These are phyloP conservation scores for Xiphophorus birchmanni DNA, from an alignment of 2,797 vertebrate species.

Conservation along the genomic window DNA sequence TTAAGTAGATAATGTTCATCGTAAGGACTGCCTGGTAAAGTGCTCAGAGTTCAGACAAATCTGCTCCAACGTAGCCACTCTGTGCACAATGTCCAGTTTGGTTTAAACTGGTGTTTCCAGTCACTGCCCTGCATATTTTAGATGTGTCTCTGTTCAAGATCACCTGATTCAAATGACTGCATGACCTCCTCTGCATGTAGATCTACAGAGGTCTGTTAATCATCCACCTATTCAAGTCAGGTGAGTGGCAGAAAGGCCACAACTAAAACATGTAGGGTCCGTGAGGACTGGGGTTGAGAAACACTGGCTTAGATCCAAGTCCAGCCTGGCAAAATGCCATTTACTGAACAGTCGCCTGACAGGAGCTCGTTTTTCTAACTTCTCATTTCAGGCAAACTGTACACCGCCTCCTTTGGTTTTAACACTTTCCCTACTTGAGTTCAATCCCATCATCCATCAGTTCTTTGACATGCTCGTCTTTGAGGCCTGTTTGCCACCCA, in stretches of 20 bases:
- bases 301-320: not conserved
- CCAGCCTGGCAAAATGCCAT: not conserved
- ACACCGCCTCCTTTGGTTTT: not conserved
- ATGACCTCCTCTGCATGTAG: too few species aligned
- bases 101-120: not conserved
- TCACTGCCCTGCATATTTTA: too few species aligned
- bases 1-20: not conserved
- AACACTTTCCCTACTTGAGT: slow-evolving; percentile 4
- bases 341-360: not conserved
- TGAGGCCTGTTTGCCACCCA: slow-evolving; percentile 11
- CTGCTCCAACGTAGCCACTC: not conserved
- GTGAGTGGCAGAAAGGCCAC: too few species aligned
- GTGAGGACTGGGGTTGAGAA: too few species aligned
- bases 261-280: too few species aligned
- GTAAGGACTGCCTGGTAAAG: not conserved
- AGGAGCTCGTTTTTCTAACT: not conserved
- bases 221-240: too few species aligned
- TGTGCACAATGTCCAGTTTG: too few species aligned
- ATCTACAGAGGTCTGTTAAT: too few species aligned
- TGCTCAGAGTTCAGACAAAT: not conserved
- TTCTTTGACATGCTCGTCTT: slow-evolving; percentile 2
- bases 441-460: not conserved
- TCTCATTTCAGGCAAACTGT: not conserved
- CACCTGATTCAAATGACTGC: too few species aligned
- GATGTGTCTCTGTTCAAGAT: too few species aligned